A percentile compares a stretch with the other conserved stretches of the same genome.
Evolutionary conservation across 2,888 invertebrate species (phyloP).

Genomic region (Rhingia campestris): DNA sequence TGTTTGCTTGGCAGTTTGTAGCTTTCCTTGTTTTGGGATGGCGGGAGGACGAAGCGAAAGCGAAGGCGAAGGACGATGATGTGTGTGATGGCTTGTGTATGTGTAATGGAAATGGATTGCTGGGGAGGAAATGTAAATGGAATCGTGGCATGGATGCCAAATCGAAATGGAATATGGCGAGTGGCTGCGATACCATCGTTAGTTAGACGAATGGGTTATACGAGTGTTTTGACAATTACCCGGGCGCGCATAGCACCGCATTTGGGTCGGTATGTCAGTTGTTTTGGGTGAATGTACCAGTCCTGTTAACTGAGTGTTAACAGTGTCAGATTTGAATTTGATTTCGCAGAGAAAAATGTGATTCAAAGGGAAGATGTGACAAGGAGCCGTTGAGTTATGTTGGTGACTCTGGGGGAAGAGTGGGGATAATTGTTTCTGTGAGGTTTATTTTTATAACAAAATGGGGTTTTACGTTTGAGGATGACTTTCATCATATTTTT

Average conservation of each 20-base stretch:
- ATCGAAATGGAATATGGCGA: constrained; percentile 68
- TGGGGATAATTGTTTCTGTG: too few species aligned
- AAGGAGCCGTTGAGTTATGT: not conserved
- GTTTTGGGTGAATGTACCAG: constrained; percentile 15
- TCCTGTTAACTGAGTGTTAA: constrained; percentile 49
- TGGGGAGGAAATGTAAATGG: constrained; percentile 60
- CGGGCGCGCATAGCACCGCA: constrained; percentile 12
- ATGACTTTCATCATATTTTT: too few species aligned
- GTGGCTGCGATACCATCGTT: constrained; percentile 54
- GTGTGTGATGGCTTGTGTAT: too few species aligned
- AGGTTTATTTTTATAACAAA: too few species aligned
- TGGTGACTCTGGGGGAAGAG: not conserved
- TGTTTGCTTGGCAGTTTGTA: constrained; percentile 73
- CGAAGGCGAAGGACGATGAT: not conserved
- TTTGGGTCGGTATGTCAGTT: constrained; percentile 66
- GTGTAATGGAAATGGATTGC: not conserved
- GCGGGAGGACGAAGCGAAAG: not conserved
- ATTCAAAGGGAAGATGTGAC: not conserved
- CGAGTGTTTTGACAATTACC: constrained; percentile 46
- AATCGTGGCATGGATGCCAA: constrained; percentile 55
- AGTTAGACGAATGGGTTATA: constrained; percentile 46
- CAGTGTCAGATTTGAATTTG: constrained; percentile 27
- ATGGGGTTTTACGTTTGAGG: too few species aligned
- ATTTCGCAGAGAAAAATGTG: constrained; percentile 17
- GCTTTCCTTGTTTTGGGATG: constrained; percentile 34